Evolutionary conservation across 2,888 invertebrate genomes (phyloP).

Genomic region (Eupithecia vulgata): DNA sequence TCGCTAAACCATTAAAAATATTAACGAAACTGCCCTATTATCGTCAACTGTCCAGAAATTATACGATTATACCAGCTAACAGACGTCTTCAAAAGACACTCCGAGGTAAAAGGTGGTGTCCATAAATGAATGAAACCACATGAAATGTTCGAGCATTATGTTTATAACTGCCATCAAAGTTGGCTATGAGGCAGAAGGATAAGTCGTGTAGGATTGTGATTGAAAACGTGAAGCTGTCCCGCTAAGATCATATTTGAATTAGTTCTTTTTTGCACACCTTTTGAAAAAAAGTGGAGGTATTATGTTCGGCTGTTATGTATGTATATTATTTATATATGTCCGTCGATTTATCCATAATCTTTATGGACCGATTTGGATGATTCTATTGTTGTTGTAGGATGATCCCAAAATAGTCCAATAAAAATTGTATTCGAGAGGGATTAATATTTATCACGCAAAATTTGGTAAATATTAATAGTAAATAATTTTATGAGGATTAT

Average conservation of each 20-base stretch:
- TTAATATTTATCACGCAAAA: too few relatives aligned
- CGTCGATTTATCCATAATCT: too few relatives aligned
- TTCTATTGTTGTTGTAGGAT: too few relatives aligned
- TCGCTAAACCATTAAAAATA: constrained; percentile 38
- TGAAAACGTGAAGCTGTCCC: background rate
- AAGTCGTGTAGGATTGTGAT: background rate
- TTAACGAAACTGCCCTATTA: constrained; percentile 49
- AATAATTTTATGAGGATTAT: too few relatives aligned
- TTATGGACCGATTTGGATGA: too few relatives aligned
- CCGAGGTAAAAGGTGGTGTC: constrained; percentile 43
- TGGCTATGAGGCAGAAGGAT: constrained; percentile 25
- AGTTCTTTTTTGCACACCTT: too few relatives aligned
- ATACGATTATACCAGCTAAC: constrained; percentile 53
- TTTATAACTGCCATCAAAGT: constrained; percentile 67
- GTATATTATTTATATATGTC: too few relatives aligned
- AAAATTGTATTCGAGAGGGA: too few relatives aligned
- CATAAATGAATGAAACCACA: constrained; percentile 47
- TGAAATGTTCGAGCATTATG: constrained; percentile 61
- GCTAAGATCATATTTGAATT: background rate
- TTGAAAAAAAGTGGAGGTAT: too few relatives aligned
- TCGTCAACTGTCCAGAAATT: constrained; percentile 54
- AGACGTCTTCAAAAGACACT: constrained; percentile 58
- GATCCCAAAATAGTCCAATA: too few relatives aligned
- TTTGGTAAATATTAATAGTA: too few relatives aligned
- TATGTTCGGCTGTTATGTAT: too few relatives aligned